Evolutionary conservation across 2,113 vertebrate species (phyloP), one percentile per base, ranked within the genome.

Genomic region (Aythya baeri): DNA sequence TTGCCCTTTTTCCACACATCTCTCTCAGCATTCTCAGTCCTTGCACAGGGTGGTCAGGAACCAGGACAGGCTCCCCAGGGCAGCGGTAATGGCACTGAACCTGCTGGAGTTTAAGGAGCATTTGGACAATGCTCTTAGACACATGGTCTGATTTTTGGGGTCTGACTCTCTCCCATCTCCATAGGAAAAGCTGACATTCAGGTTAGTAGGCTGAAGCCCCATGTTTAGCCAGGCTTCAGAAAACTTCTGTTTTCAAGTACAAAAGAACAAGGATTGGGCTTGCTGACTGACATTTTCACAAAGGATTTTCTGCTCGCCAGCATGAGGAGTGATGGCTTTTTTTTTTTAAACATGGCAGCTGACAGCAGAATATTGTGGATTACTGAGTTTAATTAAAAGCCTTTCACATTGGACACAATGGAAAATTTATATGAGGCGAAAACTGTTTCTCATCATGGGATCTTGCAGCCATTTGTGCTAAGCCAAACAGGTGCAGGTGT

Each of bases 341-440:
- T n/a, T 25, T 41, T 85, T 70, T 89, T 26, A 43, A 80, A 13
- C 13, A 73, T 43, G 36, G 57, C 38, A 93, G 36, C 50, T 86
- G 46, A 83, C 68, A 94, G 57, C 52, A 84, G 61, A 93, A 65
- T 93, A 88, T 82, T 44, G 75, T 50, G 52, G 84, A 25, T 91
- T 91, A 80, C 61, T 36, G 52, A 90, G 49, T 86, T 95, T 88
- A 88, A 92, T 94, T 82, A 86, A 88, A 86, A 96, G 44, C 10
- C n/a, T 88, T 88, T 94, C 83, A 78, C 46, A 36, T 8, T 23
- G 52, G 55, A 89, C 67, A 95, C 46, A 94, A 88, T 54, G 44
- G 83, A 94, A 93, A 91, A 90, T 86, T 88, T 88, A 72, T 85
- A 34, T 54, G 41, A 85, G 23, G 38, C 54, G 31, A 75, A 72